Evolutionary conservation across 2,888 invertebrate species (phyloP).

Genomic region (Eupithecia abbreviata): DNA sequence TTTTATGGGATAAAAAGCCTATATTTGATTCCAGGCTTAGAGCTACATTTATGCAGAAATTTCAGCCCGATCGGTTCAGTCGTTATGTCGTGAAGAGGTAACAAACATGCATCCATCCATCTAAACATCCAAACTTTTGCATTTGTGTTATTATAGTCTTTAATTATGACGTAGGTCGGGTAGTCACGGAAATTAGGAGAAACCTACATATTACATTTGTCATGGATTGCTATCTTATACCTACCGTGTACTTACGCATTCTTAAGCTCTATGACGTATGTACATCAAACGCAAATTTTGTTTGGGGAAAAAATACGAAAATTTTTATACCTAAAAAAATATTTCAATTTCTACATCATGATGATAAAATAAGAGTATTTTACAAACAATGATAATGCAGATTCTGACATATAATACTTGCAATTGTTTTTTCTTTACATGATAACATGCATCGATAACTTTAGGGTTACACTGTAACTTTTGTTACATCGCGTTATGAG

Average conservation of each 20-base stretch:
- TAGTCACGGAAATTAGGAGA: not conserved
- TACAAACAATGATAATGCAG: slow-evolving; percentile 3
- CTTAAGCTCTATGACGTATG: not conserved
- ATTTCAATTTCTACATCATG: not conserved
- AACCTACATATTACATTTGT: not conserved
- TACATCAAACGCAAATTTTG: not conserved
- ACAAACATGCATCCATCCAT: too few relatives aligned
- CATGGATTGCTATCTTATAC: not conserved
- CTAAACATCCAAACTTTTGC: too few relatives aligned
- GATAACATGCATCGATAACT: slow-evolving; percentile 2
- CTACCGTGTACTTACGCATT: not conserved
- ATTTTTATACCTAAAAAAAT: not conserved
- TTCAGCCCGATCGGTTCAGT: too few relatives aligned
- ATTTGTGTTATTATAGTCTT: too few relatives aligned
- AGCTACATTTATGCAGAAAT: too few relatives aligned
- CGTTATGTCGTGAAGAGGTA: too few relatives aligned
- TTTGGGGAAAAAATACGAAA: not conserved
- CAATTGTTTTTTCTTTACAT: not conserved
- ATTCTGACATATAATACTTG: not conserved
- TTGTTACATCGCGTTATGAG: not conserved
- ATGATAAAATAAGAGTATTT: not conserved
- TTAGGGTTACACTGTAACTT: not conserved
- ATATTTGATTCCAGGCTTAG: too few relatives aligned
- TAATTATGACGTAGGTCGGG: not conserved
- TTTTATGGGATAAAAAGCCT: too few relatives aligned